Percentiles rank a stretch among this genome's conserved stretches.
These are phyloP conservation scores for Pristionchus pacificus DNA, from an alignment of 1,140 invertebrate genomes.

Conservation along the genomic window DNA sequence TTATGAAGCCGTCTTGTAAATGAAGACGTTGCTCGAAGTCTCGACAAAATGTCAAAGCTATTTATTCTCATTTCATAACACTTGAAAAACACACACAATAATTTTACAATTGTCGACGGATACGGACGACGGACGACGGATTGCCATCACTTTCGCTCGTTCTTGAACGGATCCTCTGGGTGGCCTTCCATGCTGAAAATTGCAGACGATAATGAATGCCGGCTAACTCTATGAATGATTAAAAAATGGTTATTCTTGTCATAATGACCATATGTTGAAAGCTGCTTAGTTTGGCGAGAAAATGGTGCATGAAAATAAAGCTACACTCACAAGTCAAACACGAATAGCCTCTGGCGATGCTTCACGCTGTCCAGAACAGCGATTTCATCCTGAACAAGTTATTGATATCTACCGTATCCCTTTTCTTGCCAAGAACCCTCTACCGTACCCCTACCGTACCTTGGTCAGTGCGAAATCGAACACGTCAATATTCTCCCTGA, in stretches of 20 bases:
- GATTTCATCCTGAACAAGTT: slow-evolving; percentile 45
- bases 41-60: too few relatives aligned
- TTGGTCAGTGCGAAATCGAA: slow-evolving; percentile 42
- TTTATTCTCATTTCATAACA: too few relatives aligned
- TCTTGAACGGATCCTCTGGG: slow-evolving; percentile 36
- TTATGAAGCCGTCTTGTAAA: too few relatives aligned
- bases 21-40: too few relatives aligned
- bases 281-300: too few relatives aligned
- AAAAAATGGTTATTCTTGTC: neutral
- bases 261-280: neutral
- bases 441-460: too few relatives aligned
- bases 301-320: too few relatives aligned
- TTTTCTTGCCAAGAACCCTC: too few relatives aligned
- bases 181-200: slow-evolving; percentile 32
- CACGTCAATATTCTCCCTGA: slow-evolving; percentile 57
- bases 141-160: slow-evolving; percentile 30
- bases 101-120: too few relatives aligned
- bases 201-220: neutral
- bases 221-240: neutral
- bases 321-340: slow-evolving; percentile 34
- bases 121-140: too few relatives aligned
- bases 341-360: slow-evolving; percentile 33
- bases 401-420: too few relatives aligned
- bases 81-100: too few relatives aligned
- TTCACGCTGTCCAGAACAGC: slow-evolving; percentile 26